A percentile compares a stretch with the other conserved stretches of the same genome.
Conservation (phyloP, 2,797 vertebrate genomes). For the Heliangelus exortis region DNA sequence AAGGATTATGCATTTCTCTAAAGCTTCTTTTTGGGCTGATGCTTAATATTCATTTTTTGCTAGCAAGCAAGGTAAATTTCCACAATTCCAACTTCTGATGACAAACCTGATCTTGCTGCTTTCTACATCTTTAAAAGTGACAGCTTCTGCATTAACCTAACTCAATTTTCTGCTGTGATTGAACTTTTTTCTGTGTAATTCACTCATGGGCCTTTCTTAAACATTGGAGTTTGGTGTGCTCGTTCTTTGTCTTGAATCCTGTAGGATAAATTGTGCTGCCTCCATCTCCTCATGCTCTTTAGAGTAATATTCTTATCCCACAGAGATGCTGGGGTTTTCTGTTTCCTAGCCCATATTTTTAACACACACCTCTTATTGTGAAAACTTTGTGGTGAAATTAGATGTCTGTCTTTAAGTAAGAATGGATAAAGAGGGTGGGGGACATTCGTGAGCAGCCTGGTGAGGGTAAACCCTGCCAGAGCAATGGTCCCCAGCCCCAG, state of each 20-base stretch:
- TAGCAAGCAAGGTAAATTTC: not conserved
- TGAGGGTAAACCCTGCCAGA: not conserved
- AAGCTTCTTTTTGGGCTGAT: not conserved
- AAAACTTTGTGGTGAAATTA: not conserved
- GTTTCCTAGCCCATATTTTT: not conserved
- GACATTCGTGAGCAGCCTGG: not conserved
- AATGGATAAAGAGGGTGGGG: not conserved
- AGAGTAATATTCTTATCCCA: not conserved
- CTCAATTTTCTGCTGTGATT: not conserved
- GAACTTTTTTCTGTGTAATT: slow-evolving; percentile 11
- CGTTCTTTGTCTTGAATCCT: not conserved
- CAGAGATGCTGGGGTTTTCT: not conserved
- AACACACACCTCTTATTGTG: not conserved
- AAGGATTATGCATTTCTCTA: not conserved
- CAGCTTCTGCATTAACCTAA: not conserved
- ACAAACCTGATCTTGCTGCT: not conserved
- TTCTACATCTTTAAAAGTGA: not conserved
- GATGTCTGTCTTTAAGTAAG: not conserved
- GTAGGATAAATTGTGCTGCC: not conserved
- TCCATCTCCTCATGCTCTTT: not conserved
- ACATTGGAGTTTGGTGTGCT: not conserved
- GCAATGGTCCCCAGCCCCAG: accelerated
- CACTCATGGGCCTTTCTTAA: not conserved
- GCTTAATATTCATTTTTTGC: not conserved
- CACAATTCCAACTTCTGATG: not conserved